Conservation (phyloP, 2,113 vertebrate species). For the Phoxinus phoxinus region DNA sequence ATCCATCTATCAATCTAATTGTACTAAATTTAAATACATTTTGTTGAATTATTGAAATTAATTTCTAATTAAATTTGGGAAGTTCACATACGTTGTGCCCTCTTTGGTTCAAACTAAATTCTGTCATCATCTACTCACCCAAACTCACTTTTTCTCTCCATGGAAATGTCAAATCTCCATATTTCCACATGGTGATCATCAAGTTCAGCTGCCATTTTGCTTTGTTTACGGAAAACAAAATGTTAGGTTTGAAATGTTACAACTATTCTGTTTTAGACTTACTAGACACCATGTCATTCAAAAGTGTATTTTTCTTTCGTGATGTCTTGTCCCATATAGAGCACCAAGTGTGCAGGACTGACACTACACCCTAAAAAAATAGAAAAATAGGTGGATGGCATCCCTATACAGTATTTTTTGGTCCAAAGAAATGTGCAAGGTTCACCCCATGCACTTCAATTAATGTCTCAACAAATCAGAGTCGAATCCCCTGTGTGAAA, state of each 20-base stretch:
- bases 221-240: background rate
- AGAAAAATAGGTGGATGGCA: background rate
- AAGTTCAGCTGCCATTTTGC: background rate
- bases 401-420: background rate
- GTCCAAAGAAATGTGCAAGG: background rate
- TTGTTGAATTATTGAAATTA: background rate
- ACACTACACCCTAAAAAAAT: background rate
- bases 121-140: background rate
- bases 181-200: background rate
- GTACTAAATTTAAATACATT: too few species aligned
- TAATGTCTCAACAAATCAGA: conserved; percentile 16
- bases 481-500: conserved; percentile 18
- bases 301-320: background rate
- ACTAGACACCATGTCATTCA: background rate
- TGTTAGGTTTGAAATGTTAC: background rate
- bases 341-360: background rate
- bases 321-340: background rate
- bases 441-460: conserved; percentile 9
- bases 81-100: background rate
- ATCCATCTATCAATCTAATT: too few species aligned
- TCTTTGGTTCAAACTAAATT: background rate
- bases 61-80: background rate
- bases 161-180: background rate
- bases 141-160: background rate
- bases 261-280: background rate